Conservation (phyloP, 1,140 invertebrate genomes). For the Wiebesia pumilae region DNA sequence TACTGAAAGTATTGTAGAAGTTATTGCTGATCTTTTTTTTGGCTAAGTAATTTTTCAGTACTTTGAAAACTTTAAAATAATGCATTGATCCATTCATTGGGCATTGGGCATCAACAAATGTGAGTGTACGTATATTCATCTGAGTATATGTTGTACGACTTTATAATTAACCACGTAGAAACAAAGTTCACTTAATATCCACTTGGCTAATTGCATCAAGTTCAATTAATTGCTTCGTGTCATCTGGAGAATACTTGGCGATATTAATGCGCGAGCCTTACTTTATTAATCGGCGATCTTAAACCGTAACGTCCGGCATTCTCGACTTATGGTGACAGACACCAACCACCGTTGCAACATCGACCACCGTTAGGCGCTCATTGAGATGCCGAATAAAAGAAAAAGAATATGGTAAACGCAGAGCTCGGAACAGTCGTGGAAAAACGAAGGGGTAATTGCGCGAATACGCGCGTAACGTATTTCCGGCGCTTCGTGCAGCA, state of each 20-base stretch:
- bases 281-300: not conserved
- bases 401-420: not conserved
- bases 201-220: not conserved
- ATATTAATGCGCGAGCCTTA: not conserved
- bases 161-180: not conserved
- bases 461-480: slow-evolving; percentile 3
- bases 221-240: not conserved
- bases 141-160: not conserved
- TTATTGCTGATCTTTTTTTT: too few species aligned
- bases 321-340: not conserved
- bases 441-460: not conserved
- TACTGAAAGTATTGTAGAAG: too few species aligned
- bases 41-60: too few species aligned
- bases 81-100: not conserved
- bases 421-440: not conserved
- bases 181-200: not conserved
- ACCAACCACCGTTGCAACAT: not conserved
- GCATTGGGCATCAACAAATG: not conserved
- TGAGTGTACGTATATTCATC: not conserved
- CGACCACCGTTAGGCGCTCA: not conserved
- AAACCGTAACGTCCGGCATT: not conserved
- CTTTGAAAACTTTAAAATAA: too few species aligned
- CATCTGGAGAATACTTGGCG: not conserved
- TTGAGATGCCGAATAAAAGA: not conserved
- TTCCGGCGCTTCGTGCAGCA: slow-evolving; percentile 2